Evolutionary conservation across 2,113 vertebrate species (phyloP).

Genomic region (Trogon melanurus): DNA sequence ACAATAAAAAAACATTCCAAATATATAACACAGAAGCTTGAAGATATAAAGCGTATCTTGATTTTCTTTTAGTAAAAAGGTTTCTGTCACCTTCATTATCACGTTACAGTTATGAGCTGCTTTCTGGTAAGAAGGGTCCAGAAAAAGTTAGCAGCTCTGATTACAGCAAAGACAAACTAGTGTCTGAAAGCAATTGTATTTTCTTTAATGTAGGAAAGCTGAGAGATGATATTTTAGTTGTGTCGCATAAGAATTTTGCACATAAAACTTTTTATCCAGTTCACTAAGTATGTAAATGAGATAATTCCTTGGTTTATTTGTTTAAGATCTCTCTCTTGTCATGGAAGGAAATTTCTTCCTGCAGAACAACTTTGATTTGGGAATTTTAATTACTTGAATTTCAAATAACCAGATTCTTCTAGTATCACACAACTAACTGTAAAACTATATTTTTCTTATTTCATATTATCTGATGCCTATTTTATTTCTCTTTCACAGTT

Average conservation of each 20-base stretch:
- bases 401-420: neutral
- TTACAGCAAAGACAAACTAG: neutral
- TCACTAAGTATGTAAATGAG: neutral
- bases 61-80: neutral
- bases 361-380: neutral
- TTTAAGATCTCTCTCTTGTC: neutral
- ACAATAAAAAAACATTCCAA: neutral
- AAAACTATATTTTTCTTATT: neutral
- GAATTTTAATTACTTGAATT: neutral
- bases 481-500: constrained; percentile 80
- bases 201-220: neutral
- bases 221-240: neutral
- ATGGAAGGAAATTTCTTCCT: constrained; percentile 2
- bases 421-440: neutral
- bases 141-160: neutral
- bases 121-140: neutral
- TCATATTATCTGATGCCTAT: neutral
- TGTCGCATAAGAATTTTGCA: neutral
- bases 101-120: neutral
- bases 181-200: neutral
- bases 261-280: neutral
- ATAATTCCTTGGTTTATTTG: neutral
- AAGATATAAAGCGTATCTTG: neutral
- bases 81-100: neutral
- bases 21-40: neutral